Evolutionary conservation across 1,140 invertebrate genomes (phyloP).

Genomic region (Trachelipus rathkii): DNA sequence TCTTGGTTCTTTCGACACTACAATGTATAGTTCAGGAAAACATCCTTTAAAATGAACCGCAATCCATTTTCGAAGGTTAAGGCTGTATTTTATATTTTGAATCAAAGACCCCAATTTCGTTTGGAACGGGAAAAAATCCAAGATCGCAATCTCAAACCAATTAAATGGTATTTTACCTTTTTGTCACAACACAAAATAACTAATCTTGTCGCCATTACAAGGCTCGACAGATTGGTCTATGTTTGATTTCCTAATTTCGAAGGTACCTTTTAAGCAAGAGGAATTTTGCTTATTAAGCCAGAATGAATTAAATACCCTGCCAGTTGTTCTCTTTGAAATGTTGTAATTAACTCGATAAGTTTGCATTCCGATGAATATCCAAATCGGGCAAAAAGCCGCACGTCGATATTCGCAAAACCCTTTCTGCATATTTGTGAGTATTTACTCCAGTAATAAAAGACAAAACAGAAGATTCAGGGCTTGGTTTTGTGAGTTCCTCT

Average conservation of each 20-base stretch:
- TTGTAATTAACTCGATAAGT: background rate
- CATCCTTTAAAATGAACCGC: background rate
- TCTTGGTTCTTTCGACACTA: background rate
- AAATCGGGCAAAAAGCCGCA: background rate
- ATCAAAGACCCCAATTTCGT: background rate
- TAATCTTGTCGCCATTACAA: background rate
- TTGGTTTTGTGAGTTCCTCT: background rate
- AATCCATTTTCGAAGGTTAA: background rate
- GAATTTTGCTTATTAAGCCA: background rate
- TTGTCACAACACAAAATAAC: background rate
- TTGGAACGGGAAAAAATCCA: background rate
- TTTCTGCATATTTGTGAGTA: background rate
- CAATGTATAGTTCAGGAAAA: background rate
- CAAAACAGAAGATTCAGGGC: background rate
- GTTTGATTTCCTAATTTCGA: background rate
- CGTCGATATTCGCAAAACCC: background rate
- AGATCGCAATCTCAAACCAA: background rate
- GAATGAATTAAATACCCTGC: background rate
- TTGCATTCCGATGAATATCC: background rate
- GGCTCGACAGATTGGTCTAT: background rate
- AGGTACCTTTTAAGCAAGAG: background rate
- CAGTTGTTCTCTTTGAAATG: background rate
- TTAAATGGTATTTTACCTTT: background rate
- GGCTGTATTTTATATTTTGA: background rate
- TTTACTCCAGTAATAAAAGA: background rate